phyloP scores from a whole-genome alignment of 2,113 vertebrate genomes.

The Puffinus mauretanicus region DNA sequence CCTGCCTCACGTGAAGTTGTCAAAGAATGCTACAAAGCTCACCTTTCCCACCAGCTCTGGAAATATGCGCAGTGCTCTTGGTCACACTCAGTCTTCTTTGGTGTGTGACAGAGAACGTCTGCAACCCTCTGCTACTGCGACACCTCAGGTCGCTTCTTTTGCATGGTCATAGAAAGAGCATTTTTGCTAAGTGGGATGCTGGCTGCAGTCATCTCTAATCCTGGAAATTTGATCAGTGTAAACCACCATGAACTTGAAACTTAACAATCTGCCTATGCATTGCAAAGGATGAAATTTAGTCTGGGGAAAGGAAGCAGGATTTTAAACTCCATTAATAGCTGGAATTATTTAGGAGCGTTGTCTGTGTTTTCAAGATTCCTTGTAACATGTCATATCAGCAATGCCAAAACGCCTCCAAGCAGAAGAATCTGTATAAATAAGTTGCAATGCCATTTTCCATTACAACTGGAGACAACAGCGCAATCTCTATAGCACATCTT shows the following conservation, averaged over 20 bases:
- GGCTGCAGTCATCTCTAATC: background rate
- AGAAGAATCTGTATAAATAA: background rate
- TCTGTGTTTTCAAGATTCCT: background rate
- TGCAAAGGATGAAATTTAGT: background rate
- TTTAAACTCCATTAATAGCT: background rate
- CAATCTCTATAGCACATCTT: background rate
- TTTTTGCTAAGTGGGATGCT: background rate
- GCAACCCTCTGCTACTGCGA: background rate
- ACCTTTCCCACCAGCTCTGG: background rate
- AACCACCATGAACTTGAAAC: background rate
- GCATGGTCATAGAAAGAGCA: background rate
- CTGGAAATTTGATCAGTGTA: background rate
- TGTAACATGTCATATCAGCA: background rate
- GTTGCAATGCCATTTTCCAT: background rate
- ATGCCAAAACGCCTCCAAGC: background rate
- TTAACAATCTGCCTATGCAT: background rate
- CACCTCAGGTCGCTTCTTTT: background rate
- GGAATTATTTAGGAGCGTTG: background rate
- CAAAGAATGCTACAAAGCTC: background rate
- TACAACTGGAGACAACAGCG: background rate
- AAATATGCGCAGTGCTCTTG: background rate
- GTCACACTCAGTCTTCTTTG: background rate
- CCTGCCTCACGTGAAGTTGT: accelerated
- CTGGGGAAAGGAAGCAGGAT: background rate
- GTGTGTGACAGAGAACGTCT: background rate